Evolutionary conservation across 2,797 vertebrate species (phyloP).

Genomic region (Meda fulgida): DNA sequence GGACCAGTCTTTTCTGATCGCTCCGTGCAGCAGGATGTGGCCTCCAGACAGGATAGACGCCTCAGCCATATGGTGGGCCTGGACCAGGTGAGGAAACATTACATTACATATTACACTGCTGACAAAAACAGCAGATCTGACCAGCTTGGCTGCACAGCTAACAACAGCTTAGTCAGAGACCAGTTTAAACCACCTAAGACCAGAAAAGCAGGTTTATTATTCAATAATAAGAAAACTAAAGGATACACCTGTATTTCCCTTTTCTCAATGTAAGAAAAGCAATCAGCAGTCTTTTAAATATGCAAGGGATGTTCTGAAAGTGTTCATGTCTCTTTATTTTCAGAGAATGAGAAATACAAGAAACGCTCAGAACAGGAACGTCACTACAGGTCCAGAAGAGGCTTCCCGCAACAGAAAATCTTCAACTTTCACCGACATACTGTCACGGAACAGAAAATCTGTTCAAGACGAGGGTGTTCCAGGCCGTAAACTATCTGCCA

Average conservation of each 20-base stretch:
- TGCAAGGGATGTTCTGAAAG: neutral
- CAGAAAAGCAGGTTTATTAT: no score
- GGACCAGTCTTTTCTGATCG: constrained; percentile 48
- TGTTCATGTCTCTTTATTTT: neutral
- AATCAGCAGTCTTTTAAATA: neutral
- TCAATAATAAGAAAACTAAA: neutral
- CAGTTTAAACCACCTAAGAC: neutral
- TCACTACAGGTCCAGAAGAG: constrained; percentile 62
- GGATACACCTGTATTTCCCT: neutral
- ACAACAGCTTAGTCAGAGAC: neutral
- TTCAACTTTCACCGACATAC: constrained; percentile 73
- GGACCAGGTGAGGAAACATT: constrained; percentile 72
- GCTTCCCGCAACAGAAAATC: constrained; percentile 62
- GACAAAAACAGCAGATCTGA: neutral
- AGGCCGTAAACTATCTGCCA: constrained; percentile 65
- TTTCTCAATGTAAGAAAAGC: neutral
- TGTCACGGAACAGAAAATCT: constrained; percentile 72
- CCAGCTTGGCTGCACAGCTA: neutral
- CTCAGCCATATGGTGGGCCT: constrained; percentile 78
- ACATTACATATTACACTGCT: neutral
- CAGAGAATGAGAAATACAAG: constrained; percentile 72
- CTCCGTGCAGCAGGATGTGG: constrained; percentile 70
- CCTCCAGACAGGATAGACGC: constrained; percentile 72
- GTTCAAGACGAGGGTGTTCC: constrained; percentile 55
- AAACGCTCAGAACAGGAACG: constrained; percentile 63